phyloP scores from a whole-genome alignment of 2,888 invertebrate species.

The Ptilodon capucinus region DNA sequence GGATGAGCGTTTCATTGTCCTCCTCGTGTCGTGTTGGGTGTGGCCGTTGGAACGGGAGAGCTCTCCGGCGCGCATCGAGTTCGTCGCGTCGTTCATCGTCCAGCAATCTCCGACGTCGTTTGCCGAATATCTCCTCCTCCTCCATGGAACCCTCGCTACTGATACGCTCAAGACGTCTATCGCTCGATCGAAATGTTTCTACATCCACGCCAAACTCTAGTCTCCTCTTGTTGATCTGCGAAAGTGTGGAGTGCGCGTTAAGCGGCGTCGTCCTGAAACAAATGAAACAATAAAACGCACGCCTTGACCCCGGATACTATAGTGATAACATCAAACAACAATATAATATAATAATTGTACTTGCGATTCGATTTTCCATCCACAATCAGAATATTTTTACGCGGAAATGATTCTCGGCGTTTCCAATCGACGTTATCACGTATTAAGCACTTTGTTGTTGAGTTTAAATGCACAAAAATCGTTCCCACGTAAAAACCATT shows the following conservation, averaged over 20 bases:
- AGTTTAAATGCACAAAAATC: slow-evolving; percentile 79
- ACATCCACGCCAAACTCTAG: slow-evolving; percentile 84
- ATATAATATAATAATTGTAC: slow-evolving; percentile 63
- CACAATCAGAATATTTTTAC: slow-evolving; percentile 82
- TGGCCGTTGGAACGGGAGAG: slow-evolving; percentile 58
- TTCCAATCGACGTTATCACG: slow-evolving; percentile 75
- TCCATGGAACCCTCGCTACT: slow-evolving; percentile 72
- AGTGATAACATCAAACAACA: slow-evolving; percentile 35
- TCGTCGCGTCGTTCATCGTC: slow-evolving; percentile 70
- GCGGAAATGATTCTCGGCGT: slow-evolving; percentile 83
- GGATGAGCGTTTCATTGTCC: slow-evolving; percentile 91
- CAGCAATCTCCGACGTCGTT: slow-evolving; percentile 73
- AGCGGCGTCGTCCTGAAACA: slow-evolving; percentile 80
- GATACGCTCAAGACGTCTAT: slow-evolving; percentile 58
- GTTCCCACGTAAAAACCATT: slow-evolving; percentile 84
- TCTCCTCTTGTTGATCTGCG: slow-evolving; percentile 88
- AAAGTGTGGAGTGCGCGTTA: slow-evolving; percentile 82
- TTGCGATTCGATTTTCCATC: slow-evolving; percentile 82
- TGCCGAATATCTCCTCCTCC: slow-evolving; percentile 66
- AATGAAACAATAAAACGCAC: slow-evolving; percentile 45
- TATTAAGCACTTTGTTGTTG: slow-evolving; percentile 68
- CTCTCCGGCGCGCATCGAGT: slow-evolving; percentile 49
- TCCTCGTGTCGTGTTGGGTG: slow-evolving; percentile 72
- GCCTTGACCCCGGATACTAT: slow-evolving; percentile 26
- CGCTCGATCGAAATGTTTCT: slow-evolving; percentile 69